A percentile compares a stretch with the other conserved stretches of the same genome.
These are phyloP conservation scores for Nephrotoma flavescens DNA, from an alignment of 2,888 invertebrate genomes.

Conservation along the genomic window DNA sequence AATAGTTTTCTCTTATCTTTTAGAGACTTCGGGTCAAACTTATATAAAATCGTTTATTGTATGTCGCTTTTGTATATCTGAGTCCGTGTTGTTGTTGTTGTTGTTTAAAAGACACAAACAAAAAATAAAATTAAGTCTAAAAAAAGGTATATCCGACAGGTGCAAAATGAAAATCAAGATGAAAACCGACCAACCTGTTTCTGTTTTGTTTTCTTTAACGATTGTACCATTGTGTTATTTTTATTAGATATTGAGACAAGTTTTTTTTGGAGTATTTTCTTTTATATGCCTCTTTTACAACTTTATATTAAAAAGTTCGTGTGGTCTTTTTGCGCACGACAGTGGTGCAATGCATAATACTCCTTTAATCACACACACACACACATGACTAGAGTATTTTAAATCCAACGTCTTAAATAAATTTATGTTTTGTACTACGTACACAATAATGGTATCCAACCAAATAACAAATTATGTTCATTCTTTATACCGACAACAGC, in stretches of 20 bases:
- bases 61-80: neutral
- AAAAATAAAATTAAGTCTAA: neutral
- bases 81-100: neutral
- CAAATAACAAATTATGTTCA: neutral
- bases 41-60: neutral
- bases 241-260: neutral
- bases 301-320: neutral
- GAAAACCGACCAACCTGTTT: neutral
- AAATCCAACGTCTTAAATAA: neutral
- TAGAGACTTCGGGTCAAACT: neutral
- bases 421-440: neutral
- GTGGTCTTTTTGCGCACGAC: neutral
- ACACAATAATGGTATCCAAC: neutral
- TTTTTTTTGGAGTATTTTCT: neutral
- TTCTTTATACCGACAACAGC: neutral
- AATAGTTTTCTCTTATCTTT: neutral
- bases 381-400: neutral
- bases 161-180: neutral
- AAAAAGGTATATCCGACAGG: neutral
- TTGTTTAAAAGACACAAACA: neutral
- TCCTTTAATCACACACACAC: neutral
- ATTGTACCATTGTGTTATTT: neutral
- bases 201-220: neutral
- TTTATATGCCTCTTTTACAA: neutral
- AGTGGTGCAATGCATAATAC: neutral